These are phyloP conservation scores for Nemurella pictetii DNA, from an alignment of 2,888 invertebrate genomes.

Conservation along the genomic window DNA sequence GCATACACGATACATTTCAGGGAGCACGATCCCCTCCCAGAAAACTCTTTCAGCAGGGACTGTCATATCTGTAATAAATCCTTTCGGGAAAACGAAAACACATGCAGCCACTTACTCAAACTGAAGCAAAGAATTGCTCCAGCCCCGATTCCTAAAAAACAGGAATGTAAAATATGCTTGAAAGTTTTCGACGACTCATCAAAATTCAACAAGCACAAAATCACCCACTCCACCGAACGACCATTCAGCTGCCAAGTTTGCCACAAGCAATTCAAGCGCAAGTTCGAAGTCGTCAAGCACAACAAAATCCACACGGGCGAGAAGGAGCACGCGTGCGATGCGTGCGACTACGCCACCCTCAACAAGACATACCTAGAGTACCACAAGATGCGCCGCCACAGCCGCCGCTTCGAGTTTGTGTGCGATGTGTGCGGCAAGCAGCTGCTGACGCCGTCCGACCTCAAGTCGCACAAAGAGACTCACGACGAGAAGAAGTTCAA, in stretches of 20 bases:
- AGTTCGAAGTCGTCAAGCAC: slow-evolving; percentile 39
- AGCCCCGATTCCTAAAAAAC: not conserved
- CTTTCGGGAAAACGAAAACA: not conserved
- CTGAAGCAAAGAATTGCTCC: not conserved
- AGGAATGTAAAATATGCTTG: slow-evolving; percentile 19
- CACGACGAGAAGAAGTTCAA: slow-evolving; percentile 42
- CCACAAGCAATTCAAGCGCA: slow-evolving; percentile 33
- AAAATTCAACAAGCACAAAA: slow-evolving; percentile 32
- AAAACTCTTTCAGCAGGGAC: not conserved
- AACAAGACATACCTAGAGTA: slow-evolving; percentile 43
- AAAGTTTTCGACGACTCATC: slow-evolving; percentile 18
- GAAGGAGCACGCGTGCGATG: slow-evolving; percentile 43
- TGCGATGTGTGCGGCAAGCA: slow-evolving; percentile 35
- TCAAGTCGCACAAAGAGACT: slow-evolving; percentile 28
- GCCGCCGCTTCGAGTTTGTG: not conserved
- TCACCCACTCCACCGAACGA: slow-evolving; percentile 23
- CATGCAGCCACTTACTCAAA: not conserved
- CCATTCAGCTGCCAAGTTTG: slow-evolving; percentile 37
- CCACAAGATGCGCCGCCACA: slow-evolving; percentile 39
- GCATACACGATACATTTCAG: not conserved
- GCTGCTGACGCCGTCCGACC: slow-evolving; percentile 9
- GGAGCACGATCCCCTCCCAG: not conserved
- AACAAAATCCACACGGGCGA: slow-evolving; percentile 44
- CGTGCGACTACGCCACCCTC: slow-evolving; percentile 38
- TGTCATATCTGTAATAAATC: not conserved